phyloP scores from a whole-genome alignment of 2,113 vertebrate genomes.

The Cephalopholis sonnerati region DNA sequence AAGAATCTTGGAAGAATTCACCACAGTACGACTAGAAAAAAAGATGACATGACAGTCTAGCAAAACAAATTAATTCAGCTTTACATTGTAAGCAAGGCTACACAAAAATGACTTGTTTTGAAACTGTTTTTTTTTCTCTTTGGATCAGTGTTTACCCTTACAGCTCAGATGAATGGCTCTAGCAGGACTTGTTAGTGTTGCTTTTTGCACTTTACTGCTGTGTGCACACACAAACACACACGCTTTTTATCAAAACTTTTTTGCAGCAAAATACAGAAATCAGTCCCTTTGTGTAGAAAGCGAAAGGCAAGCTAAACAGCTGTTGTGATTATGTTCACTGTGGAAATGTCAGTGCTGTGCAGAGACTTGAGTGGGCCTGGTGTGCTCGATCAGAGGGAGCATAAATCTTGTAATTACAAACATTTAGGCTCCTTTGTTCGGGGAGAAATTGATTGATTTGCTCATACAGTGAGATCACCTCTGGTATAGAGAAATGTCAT shows the following conservation, averaged over 20 bases:
- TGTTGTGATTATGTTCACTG: constrained; percentile 36
- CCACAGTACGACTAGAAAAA: not conserved
- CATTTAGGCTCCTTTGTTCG: constrained; percentile 51
- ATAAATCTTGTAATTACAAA: constrained; percentile 65
- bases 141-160: constrained; percentile 18
- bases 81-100: constrained; percentile 15
- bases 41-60: not conserved
- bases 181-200: constrained; percentile 23
- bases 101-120: constrained; percentile 39
- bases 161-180: constrained; percentile 39
- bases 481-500: constrained; percentile 40
- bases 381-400: constrained; percentile 22
- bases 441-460: constrained; percentile 58
- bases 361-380: constrained; percentile 27
- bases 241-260: not conserved
- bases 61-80: constrained; percentile 51
- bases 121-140: constrained; percentile 7
- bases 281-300: constrained; percentile 36
- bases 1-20: constrained; percentile 26
- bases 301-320: constrained; percentile 45
- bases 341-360: constrained; percentile 52
- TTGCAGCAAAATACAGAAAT: constrained; percentile 17
- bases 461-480: constrained; percentile 48
- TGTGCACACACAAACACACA: not conserved
- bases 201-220: constrained; percentile 13